A percentile compares a stretch with the other conserved stretches of the same genome.
These are phyloP conservation scores for Pteria penguin DNA, from an alignment of 2,888 invertebrate species.

Conservation along the genomic window DNA sequence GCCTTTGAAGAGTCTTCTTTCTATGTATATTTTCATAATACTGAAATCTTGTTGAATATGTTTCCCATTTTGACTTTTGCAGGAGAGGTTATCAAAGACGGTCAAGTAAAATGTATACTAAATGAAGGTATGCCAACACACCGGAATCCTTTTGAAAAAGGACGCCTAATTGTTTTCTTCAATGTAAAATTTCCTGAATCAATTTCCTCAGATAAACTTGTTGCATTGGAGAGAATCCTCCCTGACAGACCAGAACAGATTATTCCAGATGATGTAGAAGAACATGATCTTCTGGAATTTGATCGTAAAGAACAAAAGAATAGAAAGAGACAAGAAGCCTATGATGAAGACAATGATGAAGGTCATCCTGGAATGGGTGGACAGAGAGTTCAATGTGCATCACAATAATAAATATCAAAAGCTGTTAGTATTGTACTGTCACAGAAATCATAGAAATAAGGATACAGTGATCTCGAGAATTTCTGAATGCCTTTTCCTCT, in stretches of 20 bases:
- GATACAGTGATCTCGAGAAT: too few species aligned
- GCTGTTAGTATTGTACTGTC: too few species aligned
- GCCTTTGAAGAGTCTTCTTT: too few species aligned
- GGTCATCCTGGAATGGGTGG: constrained; percentile 62
- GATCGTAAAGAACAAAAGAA: constrained; percentile 85
- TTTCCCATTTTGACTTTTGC: too few species aligned
- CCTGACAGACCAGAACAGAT: constrained; percentile 82
- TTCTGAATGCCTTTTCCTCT: too few species aligned
- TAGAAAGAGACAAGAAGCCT: constrained; percentile 47
- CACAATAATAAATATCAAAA: constrained; percentile 72
- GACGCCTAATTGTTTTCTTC: constrained; percentile 94
- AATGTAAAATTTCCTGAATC: constrained; percentile 90
- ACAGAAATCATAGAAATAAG: too few species aligned
- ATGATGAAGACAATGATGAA: constrained; percentile 74
- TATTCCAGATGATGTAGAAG: constrained; percentile 88
- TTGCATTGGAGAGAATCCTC: constrained; percentile 71
- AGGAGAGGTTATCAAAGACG: constrained; percentile 95
- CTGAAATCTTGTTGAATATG: too few species aligned
- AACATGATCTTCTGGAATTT: constrained; percentile 87
- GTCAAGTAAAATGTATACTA: constrained; percentile 91
- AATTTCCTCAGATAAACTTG: constrained; percentile 84
- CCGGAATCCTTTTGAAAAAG: constrained; percentile 95
- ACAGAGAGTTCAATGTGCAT: constrained; percentile 77
- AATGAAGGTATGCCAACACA: constrained; percentile 98
- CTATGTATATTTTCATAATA: too few species aligned